These are phyloP conservation scores for Pampusana beccarii DNA, from an alignment of 2,113 vertebrate genomes.

Conservation along the genomic window DNA sequence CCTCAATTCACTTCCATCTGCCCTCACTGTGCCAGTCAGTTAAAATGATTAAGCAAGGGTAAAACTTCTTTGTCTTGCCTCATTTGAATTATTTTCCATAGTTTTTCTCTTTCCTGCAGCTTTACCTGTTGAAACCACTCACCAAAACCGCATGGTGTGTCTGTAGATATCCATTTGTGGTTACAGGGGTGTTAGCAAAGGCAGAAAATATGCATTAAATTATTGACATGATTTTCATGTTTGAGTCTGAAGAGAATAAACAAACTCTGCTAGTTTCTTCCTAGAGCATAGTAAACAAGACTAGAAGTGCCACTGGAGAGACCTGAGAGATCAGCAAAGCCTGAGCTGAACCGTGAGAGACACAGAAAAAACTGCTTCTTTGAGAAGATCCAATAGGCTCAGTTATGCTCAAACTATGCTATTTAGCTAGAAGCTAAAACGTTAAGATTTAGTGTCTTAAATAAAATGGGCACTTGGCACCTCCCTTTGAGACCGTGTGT, in stretches of 20 bases:
- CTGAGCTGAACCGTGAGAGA: background rate
- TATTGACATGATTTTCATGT: background rate
- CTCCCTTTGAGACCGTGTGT: background rate
- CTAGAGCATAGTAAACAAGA: background rate
- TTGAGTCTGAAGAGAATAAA: background rate
- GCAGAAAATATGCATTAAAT: background rate
- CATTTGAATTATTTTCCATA: background rate
- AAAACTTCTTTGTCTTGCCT: background rate
- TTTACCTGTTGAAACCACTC: background rate
- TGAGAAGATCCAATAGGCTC: background rate
- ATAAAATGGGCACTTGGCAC: background rate
- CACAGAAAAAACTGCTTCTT: background rate
- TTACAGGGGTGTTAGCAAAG: background rate
- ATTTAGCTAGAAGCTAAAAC: background rate
- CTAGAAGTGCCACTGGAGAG: background rate
- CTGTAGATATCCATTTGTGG: background rate
- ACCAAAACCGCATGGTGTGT: background rate
- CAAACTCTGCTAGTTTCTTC: background rate
- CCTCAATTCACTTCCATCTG: background rate
- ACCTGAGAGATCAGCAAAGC: background rate
- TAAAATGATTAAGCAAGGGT: fast-evolving
- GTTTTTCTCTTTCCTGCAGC: background rate
- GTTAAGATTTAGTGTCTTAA: background rate
- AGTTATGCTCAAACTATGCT: background rate
- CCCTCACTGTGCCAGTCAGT: background rate